Base-by-base conservation (phyloP, 2,888 invertebrate species). In the Cephalotes varians region DNA sequence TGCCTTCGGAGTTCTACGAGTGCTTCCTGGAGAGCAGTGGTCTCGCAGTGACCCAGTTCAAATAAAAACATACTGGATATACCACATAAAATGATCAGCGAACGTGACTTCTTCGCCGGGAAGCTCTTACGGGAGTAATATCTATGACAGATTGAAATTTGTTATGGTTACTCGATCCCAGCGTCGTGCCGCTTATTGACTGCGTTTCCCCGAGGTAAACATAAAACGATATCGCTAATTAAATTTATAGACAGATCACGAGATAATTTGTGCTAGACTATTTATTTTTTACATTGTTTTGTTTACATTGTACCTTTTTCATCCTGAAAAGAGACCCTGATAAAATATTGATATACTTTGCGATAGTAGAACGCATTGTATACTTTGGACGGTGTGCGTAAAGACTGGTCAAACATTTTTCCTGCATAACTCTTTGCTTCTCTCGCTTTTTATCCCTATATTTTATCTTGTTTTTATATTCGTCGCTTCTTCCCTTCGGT, bases 61-160 rank as follows among this genome's bases (percentile, higher is more conserved):
- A 90, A 90, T 90, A 91, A 90, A 91, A 92, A 91, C 90, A 90
- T 88, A 87, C 69, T 71, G 34, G 34, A 2, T 77, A 47, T 58
- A 77, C 34, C 56, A 54, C 80, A 51, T 79, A 51, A 67, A 79
- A 37, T 79, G 77, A 79, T 79, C 86, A 73, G 65, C 82, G 69
- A 64, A 74, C 69, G 47, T 71, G 83, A 72, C 81, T 81, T 65
- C 51, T 67, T 69, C 34, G 47, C 21, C 9, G 69, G 10, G 12
- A 69, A 58, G 71, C 21, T 69, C 69, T 71, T 56, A 31, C 56
- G 77, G 51, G 71, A 56, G 51, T 71, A 56, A 9, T 58, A 47
- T 77, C 77, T 69, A 58, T 69, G 77, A 77, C 21, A 77, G 31
- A 67, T 44, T 56, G 56, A 44, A 71, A 79, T 31, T 79, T 58